phyloP scores from a whole-genome alignment of 2,113 vertebrate genomes.

The Grus americana region DNA sequence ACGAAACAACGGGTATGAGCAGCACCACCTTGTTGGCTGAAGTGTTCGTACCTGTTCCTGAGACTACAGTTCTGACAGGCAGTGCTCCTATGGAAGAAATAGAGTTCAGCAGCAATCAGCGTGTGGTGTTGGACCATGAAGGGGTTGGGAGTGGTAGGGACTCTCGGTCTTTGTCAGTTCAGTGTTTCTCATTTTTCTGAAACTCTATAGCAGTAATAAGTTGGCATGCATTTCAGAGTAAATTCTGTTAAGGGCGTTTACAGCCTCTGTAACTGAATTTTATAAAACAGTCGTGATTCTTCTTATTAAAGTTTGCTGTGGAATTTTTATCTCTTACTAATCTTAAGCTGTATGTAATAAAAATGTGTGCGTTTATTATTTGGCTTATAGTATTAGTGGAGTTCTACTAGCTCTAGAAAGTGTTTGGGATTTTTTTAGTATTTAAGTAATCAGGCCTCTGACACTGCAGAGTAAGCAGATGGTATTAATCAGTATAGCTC shows the following conservation, averaged over 20 bases:
- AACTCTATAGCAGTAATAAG: neutral
- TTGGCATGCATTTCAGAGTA: neutral
- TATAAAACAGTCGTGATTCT: neutral
- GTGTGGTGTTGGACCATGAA: slow-evolving; percentile 88
- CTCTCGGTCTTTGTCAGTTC: neutral
- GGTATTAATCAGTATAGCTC: neutral
- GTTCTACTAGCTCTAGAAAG: neutral
- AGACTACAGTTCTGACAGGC: slow-evolving; percentile 84
- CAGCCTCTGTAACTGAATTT: neutral
- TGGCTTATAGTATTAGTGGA: neutral
- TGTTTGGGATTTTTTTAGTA: neutral
- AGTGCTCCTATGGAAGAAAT: slow-evolving; percentile 81
- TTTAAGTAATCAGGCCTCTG: neutral
- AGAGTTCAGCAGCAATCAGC: slow-evolving; percentile 94
- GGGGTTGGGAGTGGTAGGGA: slow-evolving; percentile 92
- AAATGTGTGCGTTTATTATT: neutral
- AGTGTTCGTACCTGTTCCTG: slow-evolving; percentile 90
- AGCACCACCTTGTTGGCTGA: slow-evolving; percentile 80
- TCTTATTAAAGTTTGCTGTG: neutral
- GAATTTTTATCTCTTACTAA: neutral
- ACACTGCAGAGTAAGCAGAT: neutral
- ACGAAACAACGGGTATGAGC: slow-evolving; percentile 81
- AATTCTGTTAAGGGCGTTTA: neutral
- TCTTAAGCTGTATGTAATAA: neutral
- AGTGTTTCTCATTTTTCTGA: neutral